Base-by-base conservation (phyloP, 2,113 vertebrate genomes). In the Haemorhous mexicanus region DNA sequence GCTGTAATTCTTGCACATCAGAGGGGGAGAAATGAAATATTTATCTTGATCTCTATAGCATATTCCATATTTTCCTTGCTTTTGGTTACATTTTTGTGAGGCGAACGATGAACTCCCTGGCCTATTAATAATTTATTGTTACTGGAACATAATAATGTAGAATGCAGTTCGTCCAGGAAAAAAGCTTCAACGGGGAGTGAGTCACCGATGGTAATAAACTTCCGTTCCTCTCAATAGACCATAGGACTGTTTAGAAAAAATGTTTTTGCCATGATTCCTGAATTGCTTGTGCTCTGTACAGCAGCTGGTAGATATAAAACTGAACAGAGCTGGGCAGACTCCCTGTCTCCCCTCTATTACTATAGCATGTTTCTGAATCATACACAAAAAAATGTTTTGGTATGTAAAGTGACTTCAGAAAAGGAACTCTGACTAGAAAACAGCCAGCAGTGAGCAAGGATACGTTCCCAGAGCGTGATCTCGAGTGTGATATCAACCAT, bases 91-190 rank as follows among this genome's bases (percentile, higher is more conserved):
- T 96, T 96, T 95, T 87, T 95, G 75, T 67, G 76, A 95, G 61
- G 68, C 55, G 0, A 92, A 80, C 68, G 74, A 66, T 88, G 85
- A 95, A 96, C 93, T 96, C 95, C 95, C 93, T 95, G 0, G 47
- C 82, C 76, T 90, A 95, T 91, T 97, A 96, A 93, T 97, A 95
- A 96, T 96, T 96, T 95, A 96, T 97, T 95, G 93, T 95, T 97
- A 94, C 93, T 96, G 95, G 96, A 96, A 97, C 72, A 84, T 95
- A 90, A 93, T 88, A 95, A 84, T 0, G 4, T 55, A 88, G 79
- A 94, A 93, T 0, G 1, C 55, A 92, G 92, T 81, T 94, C 28
- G 1, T 96, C 94, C 94, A 95, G 96, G 96, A 97, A 97, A 97
- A 97, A 97, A 93, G 47, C 90, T 96, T 92, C 88, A 96, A 50